Evolutionary conservation across 1,140 invertebrate genomes (phyloP), one percentile per base, ranked within the genome.

Genomic region (Samia ricini): DNA sequence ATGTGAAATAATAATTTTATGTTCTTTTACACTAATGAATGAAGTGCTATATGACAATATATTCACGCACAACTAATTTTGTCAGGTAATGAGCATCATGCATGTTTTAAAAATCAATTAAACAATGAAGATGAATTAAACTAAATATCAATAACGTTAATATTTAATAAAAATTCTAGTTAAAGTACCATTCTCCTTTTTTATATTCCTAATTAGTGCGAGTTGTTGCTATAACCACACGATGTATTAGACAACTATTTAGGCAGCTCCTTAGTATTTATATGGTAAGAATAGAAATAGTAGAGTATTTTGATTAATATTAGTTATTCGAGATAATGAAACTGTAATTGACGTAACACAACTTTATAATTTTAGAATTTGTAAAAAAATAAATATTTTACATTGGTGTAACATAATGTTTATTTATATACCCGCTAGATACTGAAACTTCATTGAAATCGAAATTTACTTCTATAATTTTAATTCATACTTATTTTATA

Each of bases 51-150:
- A 52, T 52, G 22, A 21, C 51, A 78, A 74, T 75, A 79, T 72
- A 73, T 64, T 74, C 69, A 76, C 70, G 52, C 57, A 73, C 66
- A 71, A 74, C 8, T 72, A 72, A 62, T 69, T 71, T 69, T 65
- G 48, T 65, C 51, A 26, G 73, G 66, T 68, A 74, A 82, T 77
- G 66, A 79, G 67, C 70, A 42, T 77, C 75, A 71, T 88, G 85
- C 85, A 88, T 88, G 85, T 76, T 79, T 77, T 81, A 79, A 78
- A 66, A 66, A 77, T 77, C 72, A 68, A 60, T 74, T 75, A 67
- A 65, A 55, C 12, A 68, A 66, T 33, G 60, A 68, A 73, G 63
- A 54, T 51, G 33, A 49, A 59, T 52, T 63, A 70, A 50, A 50
- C 26, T 26, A 50, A 59, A 26, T 20, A n/a, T 33, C 4, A 12